phyloP scores from a whole-genome alignment of 2,888 invertebrate species.

The Pristionchus arcanus region DNA sequence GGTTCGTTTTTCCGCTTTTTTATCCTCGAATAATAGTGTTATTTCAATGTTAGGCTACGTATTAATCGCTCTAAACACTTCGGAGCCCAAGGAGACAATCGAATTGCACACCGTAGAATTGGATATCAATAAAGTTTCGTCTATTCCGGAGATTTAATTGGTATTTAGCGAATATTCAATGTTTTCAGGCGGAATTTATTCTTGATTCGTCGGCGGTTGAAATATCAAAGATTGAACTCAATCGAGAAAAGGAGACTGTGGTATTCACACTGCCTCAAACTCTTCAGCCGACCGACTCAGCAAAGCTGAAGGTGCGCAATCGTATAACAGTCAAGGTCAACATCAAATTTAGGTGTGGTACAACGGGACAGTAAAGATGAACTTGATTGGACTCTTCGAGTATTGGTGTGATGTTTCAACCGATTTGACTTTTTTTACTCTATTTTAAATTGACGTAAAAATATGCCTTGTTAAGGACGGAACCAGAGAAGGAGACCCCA shows the following conservation, averaged over 20 bases:
- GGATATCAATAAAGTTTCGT: background rate
- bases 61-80: background rate
- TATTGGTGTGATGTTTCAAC: background rate
- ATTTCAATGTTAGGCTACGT: background rate
- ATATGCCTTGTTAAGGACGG: background rate
- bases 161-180: background rate
- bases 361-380: background rate
- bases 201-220: background rate
- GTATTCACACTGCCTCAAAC: background rate
- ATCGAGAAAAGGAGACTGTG: background rate
- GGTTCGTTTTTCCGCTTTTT: background rate
- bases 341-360: background rate
- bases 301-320: background rate
- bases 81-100: background rate
- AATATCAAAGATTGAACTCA: background rate
- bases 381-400: background rate
- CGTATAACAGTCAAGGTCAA: background rate
- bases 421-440: no score
- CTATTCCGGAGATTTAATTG: background rate
- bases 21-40: background rate
- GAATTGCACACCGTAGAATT: background rate
- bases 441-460: background rate
- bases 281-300: background rate
- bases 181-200: background rate
- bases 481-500: background rate